A percentile compares a stretch with the other conserved stretches of the same genome.
These are phyloP conservation scores for Gari tellinella DNA, from an alignment of 2,888 invertebrate genomes.

Conservation along the genomic window DNA sequence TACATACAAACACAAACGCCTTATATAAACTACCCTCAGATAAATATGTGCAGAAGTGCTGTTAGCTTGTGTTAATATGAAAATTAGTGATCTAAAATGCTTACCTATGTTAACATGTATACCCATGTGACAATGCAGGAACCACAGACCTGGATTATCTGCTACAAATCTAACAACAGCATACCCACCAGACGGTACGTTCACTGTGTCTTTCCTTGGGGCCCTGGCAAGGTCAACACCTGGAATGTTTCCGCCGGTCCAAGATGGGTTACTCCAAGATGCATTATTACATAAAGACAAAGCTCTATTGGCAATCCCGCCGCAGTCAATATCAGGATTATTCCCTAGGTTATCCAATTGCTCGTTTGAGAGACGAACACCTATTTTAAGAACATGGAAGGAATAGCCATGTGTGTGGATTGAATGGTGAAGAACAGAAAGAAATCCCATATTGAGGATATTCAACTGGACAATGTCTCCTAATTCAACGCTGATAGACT, in stretches of 20 bases:
- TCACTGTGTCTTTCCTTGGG: constrained; percentile 73
- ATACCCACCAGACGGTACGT: constrained; percentile 75
- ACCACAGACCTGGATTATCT: constrained; percentile 78
- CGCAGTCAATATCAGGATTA: constrained; percentile 65
- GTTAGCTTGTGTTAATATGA: too few species aligned
- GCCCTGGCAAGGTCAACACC: constrained; percentile 63
- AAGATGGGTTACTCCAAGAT: constrained; percentile 63
- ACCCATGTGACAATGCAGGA: constrained; percentile 76
- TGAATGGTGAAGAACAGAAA: constrained; percentile 66
- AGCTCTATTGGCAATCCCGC: constrained; percentile 6
- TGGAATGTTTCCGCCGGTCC: constrained; percentile 64
- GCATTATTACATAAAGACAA: constrained; percentile 41
- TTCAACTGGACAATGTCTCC: constrained; percentile 69
- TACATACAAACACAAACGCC: too few species aligned
- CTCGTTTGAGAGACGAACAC: constrained; percentile 55
- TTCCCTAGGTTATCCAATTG: constrained; percentile 28
- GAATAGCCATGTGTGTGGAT: constrained; percentile 78
- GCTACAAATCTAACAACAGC: constrained; percentile 75
- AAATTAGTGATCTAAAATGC: too few species aligned
- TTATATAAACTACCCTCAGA: too few species aligned
- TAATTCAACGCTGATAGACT: constrained; percentile 48
- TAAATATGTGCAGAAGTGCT: too few species aligned
- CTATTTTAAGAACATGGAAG: constrained; percentile 75
- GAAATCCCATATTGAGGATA: constrained; percentile 61
- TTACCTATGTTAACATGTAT: constrained; percentile 56